phyloP scores from a whole-genome alignment of 2,888 invertebrate species.

The Acleris laterana region DNA sequence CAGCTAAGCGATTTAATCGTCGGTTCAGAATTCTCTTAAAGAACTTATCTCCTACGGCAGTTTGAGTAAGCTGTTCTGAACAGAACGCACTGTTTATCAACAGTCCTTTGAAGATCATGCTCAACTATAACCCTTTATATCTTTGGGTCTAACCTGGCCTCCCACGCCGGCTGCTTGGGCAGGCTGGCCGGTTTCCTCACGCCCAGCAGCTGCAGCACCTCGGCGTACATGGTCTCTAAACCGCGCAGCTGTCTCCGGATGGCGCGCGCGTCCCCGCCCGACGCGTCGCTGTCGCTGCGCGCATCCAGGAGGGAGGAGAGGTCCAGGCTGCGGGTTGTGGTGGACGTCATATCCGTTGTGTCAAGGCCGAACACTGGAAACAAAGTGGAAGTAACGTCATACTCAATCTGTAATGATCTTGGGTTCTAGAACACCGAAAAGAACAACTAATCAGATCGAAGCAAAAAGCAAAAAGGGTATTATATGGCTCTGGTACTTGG shows the following conservation, averaged over 20 bases:
- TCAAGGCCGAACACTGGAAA: slow-evolving; percentile 88
- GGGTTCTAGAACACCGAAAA: no score
- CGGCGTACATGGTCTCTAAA: slow-evolving; percentile 94
- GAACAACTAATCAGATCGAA: no score
- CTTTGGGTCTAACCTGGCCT: slow-evolving; percentile 68
- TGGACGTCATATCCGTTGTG: slow-evolving; percentile 90
- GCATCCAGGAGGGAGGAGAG: slow-evolving; percentile 91
- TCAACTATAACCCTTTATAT: no score
- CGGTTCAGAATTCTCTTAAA: no score
- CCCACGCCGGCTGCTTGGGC: slow-evolving; percentile 79
- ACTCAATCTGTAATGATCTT: no score
- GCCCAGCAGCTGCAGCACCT: slow-evolving; percentile 86
- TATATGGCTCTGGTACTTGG: no score
- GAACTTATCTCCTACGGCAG: no score
- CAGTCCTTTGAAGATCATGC: no score
- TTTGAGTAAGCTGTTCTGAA: no score
- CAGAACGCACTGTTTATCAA: no score
- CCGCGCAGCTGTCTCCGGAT: slow-evolving; percentile 92
- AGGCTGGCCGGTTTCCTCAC: slow-evolving; percentile 53
- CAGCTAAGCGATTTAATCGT: no score
- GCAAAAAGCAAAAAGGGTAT: no score
- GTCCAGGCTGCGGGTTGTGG: slow-evolving; percentile 90
- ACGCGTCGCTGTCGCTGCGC: slow-evolving; percentile 90
- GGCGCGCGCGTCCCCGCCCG: slow-evolving; percentile 90
- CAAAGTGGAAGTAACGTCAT: background rate